Evolutionary conservation across 64 coral and sea anemone species (phyloP).

Genomic region (Acropora yongei): DNA sequence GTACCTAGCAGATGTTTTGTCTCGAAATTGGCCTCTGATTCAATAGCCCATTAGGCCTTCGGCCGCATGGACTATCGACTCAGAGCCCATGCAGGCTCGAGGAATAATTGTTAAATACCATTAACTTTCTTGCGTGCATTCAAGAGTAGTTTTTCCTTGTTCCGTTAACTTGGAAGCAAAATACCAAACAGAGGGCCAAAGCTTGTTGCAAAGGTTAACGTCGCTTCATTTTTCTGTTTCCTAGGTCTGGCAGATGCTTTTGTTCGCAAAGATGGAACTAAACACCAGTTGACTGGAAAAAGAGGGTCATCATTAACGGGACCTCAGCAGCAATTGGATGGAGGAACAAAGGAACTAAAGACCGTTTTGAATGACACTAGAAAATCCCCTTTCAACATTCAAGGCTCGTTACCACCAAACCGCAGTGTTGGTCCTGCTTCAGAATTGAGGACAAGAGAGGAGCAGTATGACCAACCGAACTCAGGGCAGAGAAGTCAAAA

Average conservation of each 20-base stretch:
- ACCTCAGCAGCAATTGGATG: not conserved
- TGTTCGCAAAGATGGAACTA: constrained; percentile 13
- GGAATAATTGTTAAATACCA: too few species aligned
- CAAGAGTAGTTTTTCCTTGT: too few species aligned
- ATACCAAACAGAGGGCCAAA: too few species aligned
- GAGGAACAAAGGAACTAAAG: not conserved
- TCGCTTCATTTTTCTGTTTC: not conserved
- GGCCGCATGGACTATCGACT: too few species aligned
- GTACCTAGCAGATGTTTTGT: too few species aligned
- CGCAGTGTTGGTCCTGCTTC: not conserved
- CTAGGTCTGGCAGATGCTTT: constrained; percentile 75
- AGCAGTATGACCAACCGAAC: not conserved
- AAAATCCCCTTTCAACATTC: not conserved
- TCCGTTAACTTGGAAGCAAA: too few species aligned
- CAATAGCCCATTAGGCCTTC: too few species aligned
- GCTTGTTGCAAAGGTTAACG: too few species aligned
- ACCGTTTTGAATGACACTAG: not conserved
- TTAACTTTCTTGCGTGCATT: too few species aligned
- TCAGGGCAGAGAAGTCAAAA: not conserved
- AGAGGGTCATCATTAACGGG: not conserved
- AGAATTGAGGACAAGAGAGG: not conserved
- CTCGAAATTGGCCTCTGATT: too few species aligned
- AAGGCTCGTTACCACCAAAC: not conserved
- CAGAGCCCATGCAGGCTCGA: too few species aligned
- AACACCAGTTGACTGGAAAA: not conserved